These are phyloP conservation scores for Pyrocephalus nanus DNA, from an alignment of 2,797 vertebrate species.

Conservation along the genomic window DNA sequence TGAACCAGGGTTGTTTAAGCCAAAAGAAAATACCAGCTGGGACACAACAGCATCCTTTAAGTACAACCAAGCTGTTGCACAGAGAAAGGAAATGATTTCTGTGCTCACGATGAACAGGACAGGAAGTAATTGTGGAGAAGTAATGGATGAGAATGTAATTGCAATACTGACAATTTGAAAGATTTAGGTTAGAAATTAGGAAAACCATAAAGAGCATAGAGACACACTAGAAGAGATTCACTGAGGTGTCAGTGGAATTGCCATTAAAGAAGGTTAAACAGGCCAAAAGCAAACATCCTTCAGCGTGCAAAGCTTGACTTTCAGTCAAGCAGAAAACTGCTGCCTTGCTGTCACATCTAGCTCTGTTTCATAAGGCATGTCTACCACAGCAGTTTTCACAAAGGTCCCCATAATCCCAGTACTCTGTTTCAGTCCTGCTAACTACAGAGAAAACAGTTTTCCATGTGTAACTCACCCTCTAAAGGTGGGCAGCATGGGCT, in stretches of 20 bases:
- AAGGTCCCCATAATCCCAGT: background rate
- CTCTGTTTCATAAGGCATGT: background rate
- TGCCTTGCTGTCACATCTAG: background rate
- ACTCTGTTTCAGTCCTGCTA: background rate
- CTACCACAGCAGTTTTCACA: background rate
- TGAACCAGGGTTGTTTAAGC: background rate
- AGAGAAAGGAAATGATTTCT: background rate
- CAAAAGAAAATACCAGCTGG: background rate
- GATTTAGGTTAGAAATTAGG: conserved; percentile 21
- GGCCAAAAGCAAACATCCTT: background rate
- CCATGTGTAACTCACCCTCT: background rate
- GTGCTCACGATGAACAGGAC: background rate
- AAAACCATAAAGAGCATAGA: background rate
- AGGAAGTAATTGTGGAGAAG: background rate
- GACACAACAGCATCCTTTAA: background rate
- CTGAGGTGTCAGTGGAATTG: background rate
- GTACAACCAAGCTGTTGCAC: background rate
- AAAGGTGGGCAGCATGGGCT: background rate
- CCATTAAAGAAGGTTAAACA: background rate
- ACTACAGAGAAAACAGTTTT: background rate
- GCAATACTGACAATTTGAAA: background rate
- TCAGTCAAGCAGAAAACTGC: background rate
- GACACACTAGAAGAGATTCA: background rate
- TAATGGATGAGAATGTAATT: background rate
- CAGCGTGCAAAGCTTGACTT: background rate